Evolutionary conservation across 2,797 vertebrate genomes (phyloP).

Genomic region (Periparus ater): DNA sequence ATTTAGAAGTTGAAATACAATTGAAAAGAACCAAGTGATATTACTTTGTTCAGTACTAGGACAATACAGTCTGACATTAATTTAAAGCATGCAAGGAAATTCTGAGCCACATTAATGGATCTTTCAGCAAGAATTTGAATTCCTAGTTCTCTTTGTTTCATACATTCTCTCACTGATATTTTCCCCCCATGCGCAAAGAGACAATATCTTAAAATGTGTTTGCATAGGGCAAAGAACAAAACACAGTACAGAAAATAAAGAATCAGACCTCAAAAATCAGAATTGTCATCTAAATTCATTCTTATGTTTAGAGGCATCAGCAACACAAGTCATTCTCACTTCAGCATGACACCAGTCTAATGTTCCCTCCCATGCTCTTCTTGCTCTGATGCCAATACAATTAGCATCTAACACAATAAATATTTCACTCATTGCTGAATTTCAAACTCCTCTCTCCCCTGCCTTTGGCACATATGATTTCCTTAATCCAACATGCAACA

Average conservation of each 20-base stretch:
- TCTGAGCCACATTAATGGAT: neutral
- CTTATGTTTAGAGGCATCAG: neutral
- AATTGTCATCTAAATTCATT: neutral
- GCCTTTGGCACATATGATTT: fast-evolving
- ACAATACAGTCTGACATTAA: neutral
- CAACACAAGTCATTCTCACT: neutral
- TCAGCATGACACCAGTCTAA: neutral
- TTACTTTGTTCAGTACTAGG: neutral
- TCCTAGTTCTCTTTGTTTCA: neutral
- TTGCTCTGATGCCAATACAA: neutral
- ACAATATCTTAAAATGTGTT: neutral
- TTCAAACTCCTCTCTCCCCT: neutral
- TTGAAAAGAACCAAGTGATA: neutral
- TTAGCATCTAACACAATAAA: neutral
- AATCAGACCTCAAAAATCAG: neutral
- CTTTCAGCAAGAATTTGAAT: neutral
- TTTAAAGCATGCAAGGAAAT: neutral
- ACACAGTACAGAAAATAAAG: neutral
- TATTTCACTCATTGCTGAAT: neutral
- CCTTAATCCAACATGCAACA: neutral
- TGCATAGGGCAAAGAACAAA: neutral
- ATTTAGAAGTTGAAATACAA: neutral
- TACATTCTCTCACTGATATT: neutral
- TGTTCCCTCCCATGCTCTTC: neutral
- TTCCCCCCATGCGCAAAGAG: fast-evolving